phyloP scores from a whole-genome alignment of 2,797 vertebrate species.

The Clamator glandarius region DNA sequence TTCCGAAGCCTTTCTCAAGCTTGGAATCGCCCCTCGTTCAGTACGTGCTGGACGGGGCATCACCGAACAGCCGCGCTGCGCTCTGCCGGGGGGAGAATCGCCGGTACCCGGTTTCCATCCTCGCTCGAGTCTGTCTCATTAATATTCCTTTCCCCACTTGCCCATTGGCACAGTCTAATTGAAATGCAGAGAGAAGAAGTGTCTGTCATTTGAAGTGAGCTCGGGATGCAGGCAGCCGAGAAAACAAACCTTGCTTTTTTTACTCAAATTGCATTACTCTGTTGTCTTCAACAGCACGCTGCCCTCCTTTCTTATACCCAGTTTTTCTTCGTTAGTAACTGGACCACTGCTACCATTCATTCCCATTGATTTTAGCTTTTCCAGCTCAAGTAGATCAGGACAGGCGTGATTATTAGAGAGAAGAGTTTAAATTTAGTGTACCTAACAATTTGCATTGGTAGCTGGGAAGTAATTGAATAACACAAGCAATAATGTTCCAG shows the following conservation, averaged over 20 bases:
- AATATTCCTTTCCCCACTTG: slow-evolving; percentile 71
- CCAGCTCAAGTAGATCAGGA: neutral
- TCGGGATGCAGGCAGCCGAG: slow-evolving; percentile 8
- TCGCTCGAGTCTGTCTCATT: slow-evolving; percentile 10
- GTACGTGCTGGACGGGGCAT: neutral
- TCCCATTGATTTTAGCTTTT: neutral
- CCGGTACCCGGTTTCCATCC: neutral
- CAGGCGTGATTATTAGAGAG: slow-evolving; percentile 17
- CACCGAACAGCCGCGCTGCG: neutral
- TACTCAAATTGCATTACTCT: neutral
- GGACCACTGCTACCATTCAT: neutral
- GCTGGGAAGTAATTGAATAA: slow-evolving; percentile 2
- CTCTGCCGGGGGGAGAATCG: neutral
- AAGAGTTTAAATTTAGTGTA: slow-evolving; percentile 5
- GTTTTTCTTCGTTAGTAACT: neutral
- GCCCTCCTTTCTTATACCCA: neutral
- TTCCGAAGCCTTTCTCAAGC: neutral
- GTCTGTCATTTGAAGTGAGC: slow-evolving; percentile 61
- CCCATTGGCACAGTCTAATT: slow-evolving; percentile 71
- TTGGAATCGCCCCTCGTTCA: neutral
- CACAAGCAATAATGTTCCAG: neutral
- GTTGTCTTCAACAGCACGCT: neutral
- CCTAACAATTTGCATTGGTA: slow-evolving; percentile 20
- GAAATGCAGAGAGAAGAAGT: slow-evolving; percentile 73
- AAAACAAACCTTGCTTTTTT: neutral